phyloP scores from a whole-genome alignment of 2,797 vertebrate genomes.

The Novumbra hubbsi region DNA sequence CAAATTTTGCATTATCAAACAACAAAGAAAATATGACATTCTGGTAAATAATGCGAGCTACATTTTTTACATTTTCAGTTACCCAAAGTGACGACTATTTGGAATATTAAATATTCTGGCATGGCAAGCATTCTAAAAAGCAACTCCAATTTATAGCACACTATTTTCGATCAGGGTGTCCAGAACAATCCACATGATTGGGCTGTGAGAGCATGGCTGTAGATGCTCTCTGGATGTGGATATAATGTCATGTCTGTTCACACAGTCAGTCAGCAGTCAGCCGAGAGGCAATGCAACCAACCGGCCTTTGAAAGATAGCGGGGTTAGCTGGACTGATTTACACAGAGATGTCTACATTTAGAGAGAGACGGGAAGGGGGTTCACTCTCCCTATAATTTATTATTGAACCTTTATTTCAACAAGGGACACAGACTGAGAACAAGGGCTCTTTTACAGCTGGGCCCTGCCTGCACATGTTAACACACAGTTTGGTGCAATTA shows the following conservation, averaged over 20 bases:
- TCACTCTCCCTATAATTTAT: neutral
- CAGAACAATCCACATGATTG: neutral
- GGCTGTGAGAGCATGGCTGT: neutral
- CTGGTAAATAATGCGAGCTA: too few relatives aligned
- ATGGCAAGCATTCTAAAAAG: too few relatives aligned
- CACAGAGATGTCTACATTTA: neutral
- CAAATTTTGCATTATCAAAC: too few relatives aligned
- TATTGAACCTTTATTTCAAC: too few relatives aligned
- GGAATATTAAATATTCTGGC: too few relatives aligned
- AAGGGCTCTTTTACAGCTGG: too few relatives aligned
- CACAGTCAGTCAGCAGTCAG: neutral
- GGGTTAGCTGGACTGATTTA: neutral
- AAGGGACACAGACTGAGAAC: too few relatives aligned
- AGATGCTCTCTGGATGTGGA: neutral
- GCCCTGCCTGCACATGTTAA: neutral
- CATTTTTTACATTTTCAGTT: too few relatives aligned
- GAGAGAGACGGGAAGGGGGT: neutral
- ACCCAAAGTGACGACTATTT: too few relatives aligned
- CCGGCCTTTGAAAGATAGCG: neutral
- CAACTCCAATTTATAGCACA: neutral
- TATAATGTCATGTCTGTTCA: neutral
- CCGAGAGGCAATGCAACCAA: neutral
- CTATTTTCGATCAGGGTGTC: too few relatives aligned
- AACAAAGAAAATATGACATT: too few relatives aligned
- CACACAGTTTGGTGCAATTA: neutral